Conservation (phyloP, 2,797 vertebrate species). For the Chiloscyllium punctatum region DNA sequence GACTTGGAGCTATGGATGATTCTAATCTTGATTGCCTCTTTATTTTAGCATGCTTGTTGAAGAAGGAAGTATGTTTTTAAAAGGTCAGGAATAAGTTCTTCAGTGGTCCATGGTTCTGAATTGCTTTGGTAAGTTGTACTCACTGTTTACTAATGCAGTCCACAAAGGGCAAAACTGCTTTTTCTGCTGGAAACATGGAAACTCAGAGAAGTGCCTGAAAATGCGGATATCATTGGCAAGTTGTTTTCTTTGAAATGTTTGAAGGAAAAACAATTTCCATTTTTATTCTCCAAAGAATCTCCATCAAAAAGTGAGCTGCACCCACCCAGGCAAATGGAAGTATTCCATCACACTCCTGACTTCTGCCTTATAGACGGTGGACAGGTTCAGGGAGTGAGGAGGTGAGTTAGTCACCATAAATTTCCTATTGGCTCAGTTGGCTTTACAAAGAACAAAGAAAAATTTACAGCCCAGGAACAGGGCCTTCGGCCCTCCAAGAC, state of each 20-base stretch:
- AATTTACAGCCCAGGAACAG: too few relatives aligned
- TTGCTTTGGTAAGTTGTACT: conserved; percentile 91
- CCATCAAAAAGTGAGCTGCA: too few relatives aligned
- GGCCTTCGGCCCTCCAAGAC: too few relatives aligned
- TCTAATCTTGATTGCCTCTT: conserved; percentile 84
- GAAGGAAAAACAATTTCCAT: background rate
- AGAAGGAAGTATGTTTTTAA: conserved; percentile 90
- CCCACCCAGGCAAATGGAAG: too few relatives aligned
- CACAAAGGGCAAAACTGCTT: conserved; percentile 46
- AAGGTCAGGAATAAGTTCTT: conserved; percentile 65
- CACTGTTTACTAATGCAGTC: conserved; percentile 83
- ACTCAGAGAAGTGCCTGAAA: conserved; percentile 34
- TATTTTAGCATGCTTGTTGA: conserved; percentile 81
- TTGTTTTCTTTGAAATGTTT: conserved; percentile 69
- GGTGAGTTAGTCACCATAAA: too few relatives aligned
- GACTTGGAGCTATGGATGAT: conserved; percentile 64
- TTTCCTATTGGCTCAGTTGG: too few relatives aligned
- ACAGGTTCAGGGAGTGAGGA: too few relatives aligned
- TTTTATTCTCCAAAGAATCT: too few relatives aligned
- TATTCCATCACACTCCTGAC: too few relatives aligned
- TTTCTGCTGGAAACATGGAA: conserved; percentile 35
- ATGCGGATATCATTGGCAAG: conserved; percentile 48
- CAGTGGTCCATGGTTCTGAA: conserved; percentile 75
- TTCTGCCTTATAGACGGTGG: too few relatives aligned
- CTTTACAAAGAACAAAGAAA: too few relatives aligned